Conservation (phyloP, 2,888 invertebrate genomes). For the Xylota sylvarum region DNA sequence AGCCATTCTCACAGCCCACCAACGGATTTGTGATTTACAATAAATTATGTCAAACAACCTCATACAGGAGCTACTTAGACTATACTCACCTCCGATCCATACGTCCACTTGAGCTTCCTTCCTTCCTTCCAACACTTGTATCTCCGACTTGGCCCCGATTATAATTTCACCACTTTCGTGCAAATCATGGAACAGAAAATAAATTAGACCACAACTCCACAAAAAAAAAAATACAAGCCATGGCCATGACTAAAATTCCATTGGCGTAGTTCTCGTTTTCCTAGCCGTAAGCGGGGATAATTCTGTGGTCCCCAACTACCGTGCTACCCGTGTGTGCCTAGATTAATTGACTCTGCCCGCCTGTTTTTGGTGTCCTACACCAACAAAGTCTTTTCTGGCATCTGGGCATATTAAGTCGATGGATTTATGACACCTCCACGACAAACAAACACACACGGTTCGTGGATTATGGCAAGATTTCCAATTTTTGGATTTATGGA, state of each 20-base stretch:
- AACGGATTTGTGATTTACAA: slow-evolving; percentile 48
- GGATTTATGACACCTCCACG: slow-evolving; percentile 59
- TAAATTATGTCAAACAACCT: slow-evolving; percentile 64
- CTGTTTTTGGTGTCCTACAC: slow-evolving; percentile 46
- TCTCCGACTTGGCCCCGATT: background rate
- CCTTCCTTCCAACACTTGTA: slow-evolving; percentile 5
- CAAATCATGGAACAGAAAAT: slow-evolving; percentile 4
- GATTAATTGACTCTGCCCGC: slow-evolving; percentile 59
- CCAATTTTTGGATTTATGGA: slow-evolving; percentile 37
- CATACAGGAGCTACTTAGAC: slow-evolving; percentile 6
- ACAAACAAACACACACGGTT: slow-evolving; percentile 1
- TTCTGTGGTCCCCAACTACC: slow-evolving; percentile 29
- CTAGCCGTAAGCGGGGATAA: slow-evolving; percentile 46
- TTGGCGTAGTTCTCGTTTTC: slow-evolving; percentile 39
- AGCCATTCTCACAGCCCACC: slow-evolving; percentile 57
- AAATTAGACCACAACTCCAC: no score
- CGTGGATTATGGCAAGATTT: slow-evolving; percentile 41
- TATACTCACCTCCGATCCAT: slow-evolving; percentile 16
- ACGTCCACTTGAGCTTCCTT: slow-evolving; percentile 25
- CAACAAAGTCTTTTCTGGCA: slow-evolving; percentile 44
- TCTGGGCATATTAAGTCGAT: slow-evolving; percentile 53
- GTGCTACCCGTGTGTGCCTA: slow-evolving; percentile 41
- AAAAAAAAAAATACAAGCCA: background rate
- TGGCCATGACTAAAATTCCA: slow-evolving; percentile 27
- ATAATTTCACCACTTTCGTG: slow-evolving; percentile 7